Evolutionary conservation across 2,888 invertebrate genomes (phyloP).

Genomic region (Hirudinaria manillensis): DNA sequence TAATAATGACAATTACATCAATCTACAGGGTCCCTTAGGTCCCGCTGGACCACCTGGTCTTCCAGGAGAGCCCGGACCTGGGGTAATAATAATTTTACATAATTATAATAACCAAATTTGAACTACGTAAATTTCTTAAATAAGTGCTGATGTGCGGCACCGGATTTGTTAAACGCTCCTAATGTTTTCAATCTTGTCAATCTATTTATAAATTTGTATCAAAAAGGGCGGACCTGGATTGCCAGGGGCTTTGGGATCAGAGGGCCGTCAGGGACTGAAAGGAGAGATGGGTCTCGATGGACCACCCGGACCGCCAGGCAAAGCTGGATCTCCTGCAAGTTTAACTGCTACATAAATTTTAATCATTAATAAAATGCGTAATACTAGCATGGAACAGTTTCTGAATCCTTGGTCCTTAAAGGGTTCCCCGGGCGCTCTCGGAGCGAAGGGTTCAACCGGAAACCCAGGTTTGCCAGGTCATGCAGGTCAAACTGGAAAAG

Average conservation of each 20-base stretch:
- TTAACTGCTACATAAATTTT: neutral
- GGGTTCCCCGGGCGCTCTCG: conserved; percentile 16
- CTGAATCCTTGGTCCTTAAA: neutral
- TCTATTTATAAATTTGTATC: neutral
- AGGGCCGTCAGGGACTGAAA: conserved; percentile 33
- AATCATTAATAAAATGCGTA: neutral
- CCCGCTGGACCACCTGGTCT: conserved; percentile 38
- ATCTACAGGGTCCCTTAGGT: conserved; percentile 36
- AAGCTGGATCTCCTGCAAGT: conserved; percentile 64
- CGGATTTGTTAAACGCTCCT: neutral
- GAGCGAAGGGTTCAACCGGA: conserved; percentile 22
- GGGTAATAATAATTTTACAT: conserved; percentile 42
- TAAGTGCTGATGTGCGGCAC: neutral
- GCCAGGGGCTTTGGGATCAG: conserved; percentile 30
- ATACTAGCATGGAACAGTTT: neutral
- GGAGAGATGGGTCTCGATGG: conserved; percentile 34
- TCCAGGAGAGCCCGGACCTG: conserved; percentile 59
- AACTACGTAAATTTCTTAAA: neutral
- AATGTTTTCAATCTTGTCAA: neutral
- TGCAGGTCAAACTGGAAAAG: conserved; percentile 33
- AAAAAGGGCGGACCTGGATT: conserved; percentile 37
- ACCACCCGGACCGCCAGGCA: conserved; percentile 67
- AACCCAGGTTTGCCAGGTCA: conserved; percentile 34
- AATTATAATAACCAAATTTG: neutral
- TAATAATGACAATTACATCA: neutral